Conservation (phyloP, 2,888 invertebrate species). For the Pinctada fucata region DNA sequence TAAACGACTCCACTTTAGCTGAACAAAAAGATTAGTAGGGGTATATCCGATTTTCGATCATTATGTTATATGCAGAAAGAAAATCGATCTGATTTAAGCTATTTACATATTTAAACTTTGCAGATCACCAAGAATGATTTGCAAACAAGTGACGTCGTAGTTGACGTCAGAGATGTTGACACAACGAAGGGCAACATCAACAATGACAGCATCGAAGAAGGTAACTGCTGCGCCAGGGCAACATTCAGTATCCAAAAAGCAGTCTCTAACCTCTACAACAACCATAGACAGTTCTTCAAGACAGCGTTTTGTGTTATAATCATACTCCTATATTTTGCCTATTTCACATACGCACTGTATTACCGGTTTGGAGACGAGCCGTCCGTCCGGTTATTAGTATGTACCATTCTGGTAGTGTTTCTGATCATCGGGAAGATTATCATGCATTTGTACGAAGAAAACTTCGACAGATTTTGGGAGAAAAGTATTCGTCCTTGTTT, state of each 20-base stretch:
- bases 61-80: no score
- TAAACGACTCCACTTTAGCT: no score
- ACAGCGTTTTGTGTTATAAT: conserved; percentile 29
- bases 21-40: no score
- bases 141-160: no score
- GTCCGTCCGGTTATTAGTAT: conserved; percentile 54
- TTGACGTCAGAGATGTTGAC: no score
- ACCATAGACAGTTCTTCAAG: conserved; percentile 26
- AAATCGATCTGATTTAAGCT: no score
- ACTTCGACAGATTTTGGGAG: conserved; percentile 34
- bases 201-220: neutral
- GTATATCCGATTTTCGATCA: no score
- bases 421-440: conserved; percentile 9
- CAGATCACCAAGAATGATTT: no score
- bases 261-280: conserved; percentile 9
- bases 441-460: conserved; percentile 1
- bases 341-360: conserved; percentile 49
- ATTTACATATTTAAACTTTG: no score
- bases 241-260: neutral
- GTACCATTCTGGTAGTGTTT: conserved; percentile 50
- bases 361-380: conserved; percentile 61
- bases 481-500: conserved; percentile 21
- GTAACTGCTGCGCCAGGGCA: conserved; percentile 7
- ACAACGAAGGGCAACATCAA: no score
- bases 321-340: conserved; percentile 42